Conservation (phyloP, 2,888 invertebrate genomes). For the Habrosyne pyritoides region DNA sequence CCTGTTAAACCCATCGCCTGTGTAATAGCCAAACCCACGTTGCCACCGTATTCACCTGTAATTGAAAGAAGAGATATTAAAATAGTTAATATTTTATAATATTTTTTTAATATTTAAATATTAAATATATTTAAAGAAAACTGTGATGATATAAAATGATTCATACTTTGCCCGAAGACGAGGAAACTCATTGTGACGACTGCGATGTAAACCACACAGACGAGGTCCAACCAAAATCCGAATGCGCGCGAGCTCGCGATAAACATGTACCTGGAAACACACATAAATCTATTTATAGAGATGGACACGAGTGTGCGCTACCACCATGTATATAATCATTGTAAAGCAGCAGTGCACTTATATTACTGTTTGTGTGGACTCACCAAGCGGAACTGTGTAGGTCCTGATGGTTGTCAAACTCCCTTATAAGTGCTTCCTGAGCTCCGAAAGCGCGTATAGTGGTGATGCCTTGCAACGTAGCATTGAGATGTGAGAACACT, state of each 20-base stretch:
- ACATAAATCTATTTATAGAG: no score
- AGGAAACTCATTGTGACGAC: conserved; percentile 94
- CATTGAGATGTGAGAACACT: conserved; percentile 96
- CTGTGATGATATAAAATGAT: no score
- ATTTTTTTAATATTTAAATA: conserved; percentile 6
- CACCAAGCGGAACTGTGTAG: conserved; percentile 95
- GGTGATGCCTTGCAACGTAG: conserved; percentile 94
- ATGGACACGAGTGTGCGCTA: no score
- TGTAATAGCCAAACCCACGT: conserved; percentile 91
- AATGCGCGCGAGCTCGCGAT: conserved; percentile 96
- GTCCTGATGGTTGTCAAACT: conserved; percentile 93
- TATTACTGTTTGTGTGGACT: conserved; percentile 25
- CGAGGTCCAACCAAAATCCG: conserved; percentile 95
- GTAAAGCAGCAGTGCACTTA: no score
- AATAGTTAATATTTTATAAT: conserved; percentile 8
- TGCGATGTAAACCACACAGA: conserved; percentile 93
- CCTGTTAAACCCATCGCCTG: conserved; percentile 91
- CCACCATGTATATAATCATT: no score
- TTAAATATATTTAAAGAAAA: no score
- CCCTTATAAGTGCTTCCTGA: conserved; percentile 89
- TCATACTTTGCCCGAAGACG: conserved; percentile 83
- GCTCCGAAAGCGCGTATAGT: conserved; percentile 96
- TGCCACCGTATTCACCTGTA: conserved; percentile 85
- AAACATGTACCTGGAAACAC: conserved; percentile 87
- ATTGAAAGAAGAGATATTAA: conserved; percentile 9